Conservation (phyloP, 2,888 invertebrate species). For the Gisinianus flammeolus region DNA sequence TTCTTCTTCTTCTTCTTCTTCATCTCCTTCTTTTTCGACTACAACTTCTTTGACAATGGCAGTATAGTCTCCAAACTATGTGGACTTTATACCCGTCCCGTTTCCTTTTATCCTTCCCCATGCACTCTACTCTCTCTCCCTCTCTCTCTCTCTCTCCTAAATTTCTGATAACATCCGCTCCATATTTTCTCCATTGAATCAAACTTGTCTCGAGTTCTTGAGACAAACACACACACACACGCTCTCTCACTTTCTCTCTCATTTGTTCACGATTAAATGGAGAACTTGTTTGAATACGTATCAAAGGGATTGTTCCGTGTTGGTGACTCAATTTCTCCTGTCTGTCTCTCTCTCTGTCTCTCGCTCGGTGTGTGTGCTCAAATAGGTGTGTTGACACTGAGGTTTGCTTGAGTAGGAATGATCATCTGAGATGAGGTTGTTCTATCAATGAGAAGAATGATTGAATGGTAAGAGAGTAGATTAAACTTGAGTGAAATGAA, state of each 20-base stretch:
- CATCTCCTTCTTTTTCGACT: neutral
- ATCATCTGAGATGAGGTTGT: neutral
- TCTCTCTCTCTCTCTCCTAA: conserved; percentile 12
- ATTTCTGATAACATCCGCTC: conserved; percentile 12
- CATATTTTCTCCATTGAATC: neutral
- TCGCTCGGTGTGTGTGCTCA: neutral
- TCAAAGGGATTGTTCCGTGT: conserved; percentile 6
- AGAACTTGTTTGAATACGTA: neutral
- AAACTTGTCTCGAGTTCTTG: too few relatives aligned
- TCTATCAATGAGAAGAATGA: conserved; percentile 19
- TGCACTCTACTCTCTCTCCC: neutral
- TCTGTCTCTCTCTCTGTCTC: conserved; percentile 4
- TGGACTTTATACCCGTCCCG: too few relatives aligned
- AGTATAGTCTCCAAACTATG: neutral
- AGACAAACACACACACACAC: neutral
- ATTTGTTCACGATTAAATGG: conserved; percentile 11
- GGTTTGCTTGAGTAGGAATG: neutral
- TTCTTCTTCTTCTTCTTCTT: neutral
- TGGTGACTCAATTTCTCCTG: neutral
- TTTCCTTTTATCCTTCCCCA: too few relatives aligned
- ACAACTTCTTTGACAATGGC: conserved; percentile 17
- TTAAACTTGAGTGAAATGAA: conserved; percentile 8
- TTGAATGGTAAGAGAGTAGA: conserved; percentile 27
- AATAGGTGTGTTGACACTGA: conserved; percentile 4
- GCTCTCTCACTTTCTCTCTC: neutral